Percentiles rank a stretch among this genome's conserved stretches.
phyloP scores from a whole-genome alignment of 1,140 invertebrate species.

The Myzus persicae region DNA sequence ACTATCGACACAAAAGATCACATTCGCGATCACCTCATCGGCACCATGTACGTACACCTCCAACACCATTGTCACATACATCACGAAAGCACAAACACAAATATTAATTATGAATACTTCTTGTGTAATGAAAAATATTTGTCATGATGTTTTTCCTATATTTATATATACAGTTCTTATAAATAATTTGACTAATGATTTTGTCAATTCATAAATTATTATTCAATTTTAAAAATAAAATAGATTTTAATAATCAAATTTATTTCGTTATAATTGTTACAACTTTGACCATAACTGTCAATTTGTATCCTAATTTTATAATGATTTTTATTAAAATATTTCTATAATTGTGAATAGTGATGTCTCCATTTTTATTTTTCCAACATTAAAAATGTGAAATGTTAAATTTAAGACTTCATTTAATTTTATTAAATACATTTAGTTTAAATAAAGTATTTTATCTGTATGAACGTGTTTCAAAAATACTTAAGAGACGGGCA shows the following conservation, averaged over 20 bases:
- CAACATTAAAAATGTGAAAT: not conserved
- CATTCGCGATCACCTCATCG: conserved; percentile 54
- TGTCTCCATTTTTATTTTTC: not conserved
- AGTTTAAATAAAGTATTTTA: not conserved
- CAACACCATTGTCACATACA: conserved; percentile 39
- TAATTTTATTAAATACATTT: not conserved
- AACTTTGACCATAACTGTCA: not conserved
- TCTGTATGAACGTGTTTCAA: not conserved
- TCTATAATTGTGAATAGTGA: not conserved
- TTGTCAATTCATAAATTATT: not conserved
- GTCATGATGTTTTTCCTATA: not conserved
- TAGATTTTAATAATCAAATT: not conserved
- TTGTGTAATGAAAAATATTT: conserved; percentile 3
- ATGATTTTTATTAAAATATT: not conserved
- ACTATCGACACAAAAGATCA: conserved; percentile 47
- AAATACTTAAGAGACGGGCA: not conserved
- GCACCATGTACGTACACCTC: conserved; percentile 38
- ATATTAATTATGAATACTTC: conserved; percentile 20
- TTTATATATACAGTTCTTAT: not conserved
- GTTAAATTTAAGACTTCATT: not conserved
- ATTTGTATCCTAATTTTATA: not conserved
- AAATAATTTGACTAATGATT: not conserved
- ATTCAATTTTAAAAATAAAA: conserved; percentile 3
- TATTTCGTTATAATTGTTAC: not conserved
- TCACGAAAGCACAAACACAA: conserved; percentile 56